Conservation (phyloP, 2,888 invertebrate genomes). For the Lordiphosa andalusiaca region DNA sequence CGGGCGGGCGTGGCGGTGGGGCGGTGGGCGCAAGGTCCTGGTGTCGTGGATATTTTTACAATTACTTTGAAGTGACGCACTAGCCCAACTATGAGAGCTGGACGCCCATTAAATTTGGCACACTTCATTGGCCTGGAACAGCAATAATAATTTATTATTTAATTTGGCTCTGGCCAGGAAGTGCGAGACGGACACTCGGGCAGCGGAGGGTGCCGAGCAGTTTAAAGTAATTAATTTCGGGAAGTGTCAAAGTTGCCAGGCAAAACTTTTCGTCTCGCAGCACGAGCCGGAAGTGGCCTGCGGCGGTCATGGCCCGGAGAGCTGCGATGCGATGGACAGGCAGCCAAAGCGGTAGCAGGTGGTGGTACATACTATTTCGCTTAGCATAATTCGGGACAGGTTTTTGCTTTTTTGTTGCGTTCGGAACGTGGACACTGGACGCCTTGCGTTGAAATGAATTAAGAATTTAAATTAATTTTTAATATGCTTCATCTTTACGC, state of each 20-base stretch:
- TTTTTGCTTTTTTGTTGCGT: slow-evolving; percentile 31
- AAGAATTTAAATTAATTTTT: slow-evolving; percentile 68
- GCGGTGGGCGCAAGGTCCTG: not conserved
- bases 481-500: slow-evolving; percentile 35
- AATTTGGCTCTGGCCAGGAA: slow-evolving; percentile 45
- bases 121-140: slow-evolving; percentile 67
- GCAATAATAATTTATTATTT: slow-evolving; percentile 73
- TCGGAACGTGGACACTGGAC: slow-evolving; percentile 24
- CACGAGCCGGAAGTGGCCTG: slow-evolving; percentile 31
- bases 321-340: not conserved
- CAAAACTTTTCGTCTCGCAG: slow-evolving; percentile 37
- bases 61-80: slow-evolving; percentile 70
- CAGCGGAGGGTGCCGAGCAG: slow-evolving; percentile 26
- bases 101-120: slow-evolving; percentile 68
- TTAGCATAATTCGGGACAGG: slow-evolving; percentile 6
- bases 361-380: slow-evolving; percentile 1
- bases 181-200: slow-evolving; percentile 2
- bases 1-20: not conserved
- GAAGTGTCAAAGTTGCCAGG: slow-evolving; percentile 66
- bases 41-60: slow-evolving; percentile 38
- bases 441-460: slow-evolving; percentile 42
- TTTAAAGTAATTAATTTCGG: slow-evolving; percentile 72
- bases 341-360: slow-evolving; percentile 10
- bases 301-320: slow-evolving; percentile 16
- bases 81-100: slow-evolving; percentile 59